A percentile compares a stretch with the other conserved stretches of the same genome.
These are phyloP conservation scores for Melanogrammus aeglefinus DNA, from an alignment of 2,797 vertebrate species.

Conservation along the genomic window DNA sequence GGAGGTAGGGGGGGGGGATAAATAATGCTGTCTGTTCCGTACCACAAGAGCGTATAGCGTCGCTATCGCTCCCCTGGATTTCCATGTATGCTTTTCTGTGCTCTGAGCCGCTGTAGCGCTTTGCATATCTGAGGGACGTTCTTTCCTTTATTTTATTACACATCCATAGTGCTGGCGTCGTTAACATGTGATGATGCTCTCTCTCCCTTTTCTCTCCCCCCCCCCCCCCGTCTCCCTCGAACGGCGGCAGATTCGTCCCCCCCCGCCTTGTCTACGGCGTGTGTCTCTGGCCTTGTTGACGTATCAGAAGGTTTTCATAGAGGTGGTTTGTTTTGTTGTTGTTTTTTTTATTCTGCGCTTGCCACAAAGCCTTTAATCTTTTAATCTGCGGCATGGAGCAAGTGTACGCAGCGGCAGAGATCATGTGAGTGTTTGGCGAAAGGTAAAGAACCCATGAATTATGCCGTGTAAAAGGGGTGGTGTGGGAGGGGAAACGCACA, in stretches of 20 bases:
- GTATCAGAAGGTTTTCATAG: constrained; percentile 44
- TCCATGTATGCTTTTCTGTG: constrained; percentile 43
- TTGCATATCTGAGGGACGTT: constrained; percentile 71
- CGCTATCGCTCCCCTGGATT: constrained; percentile 60
- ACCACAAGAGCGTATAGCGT: constrained; percentile 34
- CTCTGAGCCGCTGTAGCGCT: constrained; percentile 44
- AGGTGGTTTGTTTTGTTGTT: constrained; percentile 41
- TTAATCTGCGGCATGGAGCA: constrained; percentile 72
- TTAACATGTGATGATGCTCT: constrained; percentile 75
- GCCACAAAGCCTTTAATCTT: constrained; percentile 74
- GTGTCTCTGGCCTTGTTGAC: constrained; percentile 49
- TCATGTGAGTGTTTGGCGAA: constrained; percentile 63
- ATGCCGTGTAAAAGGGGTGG: constrained; percentile 30
- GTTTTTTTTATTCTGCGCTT: constrained; percentile 36
- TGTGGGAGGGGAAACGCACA: too few species aligned
- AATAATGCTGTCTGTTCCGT: constrained; percentile 71
- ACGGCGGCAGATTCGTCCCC: constrained; percentile 62
- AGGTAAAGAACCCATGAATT: constrained; percentile 61
- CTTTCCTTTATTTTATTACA: constrained; percentile 12
- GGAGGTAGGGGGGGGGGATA: constrained; percentile 46
- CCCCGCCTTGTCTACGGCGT: constrained; percentile 62
- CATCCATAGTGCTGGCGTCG: constrained; percentile 62
- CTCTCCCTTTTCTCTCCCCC: constrained; percentile 25
- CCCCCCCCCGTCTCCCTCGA: constrained; percentile 39
- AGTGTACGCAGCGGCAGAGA: constrained; percentile 42